Base-by-base conservation (phyloP, 2,888 invertebrate species). In the Aethes cnicana region DNA sequence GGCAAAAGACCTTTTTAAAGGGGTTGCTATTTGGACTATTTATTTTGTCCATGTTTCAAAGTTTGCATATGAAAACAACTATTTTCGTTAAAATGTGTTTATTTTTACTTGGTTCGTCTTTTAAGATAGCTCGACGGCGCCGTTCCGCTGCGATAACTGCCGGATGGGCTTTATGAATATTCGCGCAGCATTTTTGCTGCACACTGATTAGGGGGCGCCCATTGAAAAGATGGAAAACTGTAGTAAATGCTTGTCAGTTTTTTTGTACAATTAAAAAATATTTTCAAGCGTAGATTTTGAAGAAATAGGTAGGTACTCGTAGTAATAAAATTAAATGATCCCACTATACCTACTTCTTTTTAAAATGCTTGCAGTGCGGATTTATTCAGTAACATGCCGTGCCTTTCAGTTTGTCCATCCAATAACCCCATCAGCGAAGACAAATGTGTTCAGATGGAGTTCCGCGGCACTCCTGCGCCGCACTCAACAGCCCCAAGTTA, bases 401-500 rank as follows among this genome's bases (percentile, higher is more conserved):
- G 57, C 62, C 60, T 62, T 60, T 63, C 54, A 68, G 70, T 76
- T 78, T 79, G 72, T 75, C 69, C 69, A 76, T 70, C 69, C 70
- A 75, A 75, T 76, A 77, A 77, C 70, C 64, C 78, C 70, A 77
- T 81, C 70, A 64, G 65, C 66, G 74, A 76, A 77, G 81, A 77
- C 74, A 82, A 77, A 77, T 69, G 58, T 59, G 58, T 59, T 59
- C 64, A 75, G 74, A 83, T 78, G 77, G 78, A 77, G 26, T 36
- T 30, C 39, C 72, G 72, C 77, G 68, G 66, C 66, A 66, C 56
- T 66, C 61, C 61, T 67, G 66, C 68, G 70, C 66, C 68, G 69
- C 58, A 63, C 66, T 69, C 72, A 69, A 77, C 74, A 70, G 70
- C 74, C 66, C 63, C 66, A 68, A 77, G 82, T 81, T 85, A 81